phyloP scores from a whole-genome alignment of 2,113 vertebrate species.

The Etia nguti region DNA sequence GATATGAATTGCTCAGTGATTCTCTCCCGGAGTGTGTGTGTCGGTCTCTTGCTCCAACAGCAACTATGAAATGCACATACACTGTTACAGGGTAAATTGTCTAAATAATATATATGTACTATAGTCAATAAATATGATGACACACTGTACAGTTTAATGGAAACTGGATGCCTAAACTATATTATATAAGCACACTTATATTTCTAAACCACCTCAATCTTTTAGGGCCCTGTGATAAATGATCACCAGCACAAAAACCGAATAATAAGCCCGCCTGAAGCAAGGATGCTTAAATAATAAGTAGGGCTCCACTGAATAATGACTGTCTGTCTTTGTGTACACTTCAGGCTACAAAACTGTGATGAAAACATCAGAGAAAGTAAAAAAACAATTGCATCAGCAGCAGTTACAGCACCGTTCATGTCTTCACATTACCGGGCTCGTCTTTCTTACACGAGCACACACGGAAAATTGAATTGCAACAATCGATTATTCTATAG shows the following conservation, averaged over 20 bases:
- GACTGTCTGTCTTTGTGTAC: neutral
- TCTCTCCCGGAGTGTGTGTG: neutral
- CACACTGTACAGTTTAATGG: neutral
- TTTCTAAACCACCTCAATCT: neutral
- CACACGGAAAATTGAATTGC: neutral
- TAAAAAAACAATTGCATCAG: constrained; percentile 3
- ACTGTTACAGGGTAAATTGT: neutral
- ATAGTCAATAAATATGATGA: constrained; percentile 15
- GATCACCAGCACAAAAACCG: neutral
- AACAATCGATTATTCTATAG: neutral
- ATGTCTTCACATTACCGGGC: neutral
- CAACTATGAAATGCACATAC: constrained; percentile 4
- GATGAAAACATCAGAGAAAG: neutral
- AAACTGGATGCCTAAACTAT: neutral
- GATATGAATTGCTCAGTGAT: constrained; percentile 19
- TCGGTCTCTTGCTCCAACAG: neutral
- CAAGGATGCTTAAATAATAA: constrained; percentile 10
- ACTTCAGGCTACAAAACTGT: neutral
- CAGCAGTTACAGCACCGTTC: neutral
- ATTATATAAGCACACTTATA: neutral
- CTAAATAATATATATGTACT: constrained; percentile 26
- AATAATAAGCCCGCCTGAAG: neutral
- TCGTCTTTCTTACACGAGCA: neutral
- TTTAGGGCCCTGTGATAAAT: neutral
- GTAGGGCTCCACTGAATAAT: neutral